phyloP scores from a whole-genome alignment of 2,797 vertebrate genomes.

The Ispidina lecontei region DNA sequence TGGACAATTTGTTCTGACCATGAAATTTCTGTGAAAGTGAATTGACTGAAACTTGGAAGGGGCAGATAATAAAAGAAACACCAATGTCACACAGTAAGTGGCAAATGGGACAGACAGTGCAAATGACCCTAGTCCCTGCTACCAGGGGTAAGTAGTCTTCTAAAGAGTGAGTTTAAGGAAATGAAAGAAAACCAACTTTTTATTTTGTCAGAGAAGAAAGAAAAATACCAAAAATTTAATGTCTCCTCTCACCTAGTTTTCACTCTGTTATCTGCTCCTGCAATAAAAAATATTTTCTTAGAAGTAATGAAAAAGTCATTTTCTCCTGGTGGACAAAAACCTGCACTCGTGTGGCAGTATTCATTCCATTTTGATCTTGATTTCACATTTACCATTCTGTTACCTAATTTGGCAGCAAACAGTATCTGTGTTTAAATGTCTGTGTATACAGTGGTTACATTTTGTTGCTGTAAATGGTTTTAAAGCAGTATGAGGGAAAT shows the following conservation, averaged over 20 bases:
- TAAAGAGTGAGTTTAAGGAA: neutral
- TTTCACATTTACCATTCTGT: neutral
- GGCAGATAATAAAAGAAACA: neutral
- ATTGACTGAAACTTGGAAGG: neutral
- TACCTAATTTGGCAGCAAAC: neutral
- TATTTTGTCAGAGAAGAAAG: neutral
- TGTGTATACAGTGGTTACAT: neutral
- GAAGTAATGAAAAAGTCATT: neutral
- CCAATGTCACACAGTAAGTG: neutral
- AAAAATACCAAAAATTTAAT: neutral
- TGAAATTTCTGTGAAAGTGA: neutral
- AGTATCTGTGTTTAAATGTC: neutral
- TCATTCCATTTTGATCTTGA: neutral
- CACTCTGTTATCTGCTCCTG: neutral
- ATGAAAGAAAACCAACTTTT: too few relatives aligned
- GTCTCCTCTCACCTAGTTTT: neutral
- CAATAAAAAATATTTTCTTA: neutral
- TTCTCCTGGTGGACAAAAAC: neutral
- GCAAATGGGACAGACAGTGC: neutral
- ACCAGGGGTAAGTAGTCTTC: neutral
- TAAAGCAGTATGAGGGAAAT: neutral
- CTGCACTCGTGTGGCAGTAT: neutral
- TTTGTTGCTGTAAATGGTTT: neutral
- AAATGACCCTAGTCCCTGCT: neutral
- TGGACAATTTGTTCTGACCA: neutral